phyloP scores from a whole-genome alignment of 2,888 invertebrate genomes.

The Epsilonema sp. region DNA sequence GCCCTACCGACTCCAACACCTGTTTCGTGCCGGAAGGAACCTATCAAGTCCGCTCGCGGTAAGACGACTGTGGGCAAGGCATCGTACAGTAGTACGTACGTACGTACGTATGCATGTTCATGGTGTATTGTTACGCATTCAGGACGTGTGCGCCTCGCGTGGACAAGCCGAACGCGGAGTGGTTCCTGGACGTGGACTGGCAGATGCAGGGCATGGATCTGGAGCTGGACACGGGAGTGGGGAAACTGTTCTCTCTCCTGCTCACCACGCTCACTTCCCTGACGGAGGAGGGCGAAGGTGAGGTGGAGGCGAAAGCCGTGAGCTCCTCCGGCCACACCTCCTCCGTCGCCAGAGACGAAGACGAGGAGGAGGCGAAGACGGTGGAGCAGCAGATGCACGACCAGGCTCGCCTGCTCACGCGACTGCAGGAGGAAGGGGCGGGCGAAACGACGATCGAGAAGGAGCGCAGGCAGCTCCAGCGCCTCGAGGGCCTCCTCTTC shows the following conservation, averaged over 20 bases:
- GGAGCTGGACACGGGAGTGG: conserved; percentile 45
- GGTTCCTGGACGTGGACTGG: conserved; percentile 94
- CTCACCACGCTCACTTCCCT: conserved; percentile 87
- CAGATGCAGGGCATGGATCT: conserved; percentile 66
- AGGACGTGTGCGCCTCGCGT: conserved; percentile 12
- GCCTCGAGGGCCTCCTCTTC: conserved; percentile 76
- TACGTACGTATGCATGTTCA: too few species aligned
- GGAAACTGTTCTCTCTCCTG: conserved; percentile 75
- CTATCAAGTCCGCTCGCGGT: conserved; percentile 87
- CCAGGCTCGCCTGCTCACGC: conserved; percentile 81
- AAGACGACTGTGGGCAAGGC: not conserved
- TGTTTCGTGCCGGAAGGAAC: conserved; percentile 98
- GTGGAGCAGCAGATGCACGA: conserved; percentile 54
- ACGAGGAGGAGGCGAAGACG: conserved; percentile 7
- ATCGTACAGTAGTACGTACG: too few species aligned
- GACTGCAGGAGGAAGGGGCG: conserved; percentile 58
- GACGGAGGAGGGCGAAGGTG: conserved; percentile 51
- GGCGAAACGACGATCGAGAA: conserved; percentile 71
- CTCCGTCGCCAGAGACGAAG: not conserved
- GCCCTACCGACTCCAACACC: conserved; percentile 31
- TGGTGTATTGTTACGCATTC: too few species aligned
- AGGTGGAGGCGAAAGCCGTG: conserved; percentile 9
- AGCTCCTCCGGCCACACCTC: not conserved
- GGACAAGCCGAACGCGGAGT: conserved; percentile 52
- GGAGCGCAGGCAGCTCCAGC: conserved; percentile 72